A percentile compares a stretch with the other conserved stretches of the same genome.
These are phyloP conservation scores for Lonchura striata DNA, from an alignment of 2,113 vertebrate species.

Conservation along the genomic window DNA sequence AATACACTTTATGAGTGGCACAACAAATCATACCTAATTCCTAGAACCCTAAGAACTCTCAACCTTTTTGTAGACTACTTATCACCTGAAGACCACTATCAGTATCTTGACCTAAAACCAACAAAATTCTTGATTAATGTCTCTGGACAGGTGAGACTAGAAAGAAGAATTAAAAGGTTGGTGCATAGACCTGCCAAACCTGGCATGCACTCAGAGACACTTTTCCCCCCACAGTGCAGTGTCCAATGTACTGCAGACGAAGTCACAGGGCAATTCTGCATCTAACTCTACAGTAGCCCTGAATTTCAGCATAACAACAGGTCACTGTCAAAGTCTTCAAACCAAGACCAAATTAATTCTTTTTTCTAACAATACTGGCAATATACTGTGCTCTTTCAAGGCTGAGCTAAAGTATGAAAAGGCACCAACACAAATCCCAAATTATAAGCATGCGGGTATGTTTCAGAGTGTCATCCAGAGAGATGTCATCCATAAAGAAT, in stretches of 20 bases:
- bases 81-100: neutral
- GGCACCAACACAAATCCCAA: neutral
- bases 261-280: neutral
- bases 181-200: neutral
- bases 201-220: rapidly evolving
- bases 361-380: neutral
- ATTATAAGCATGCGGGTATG: neutral
- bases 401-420: neutral
- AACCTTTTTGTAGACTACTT: neutral
- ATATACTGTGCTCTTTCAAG: neutral
- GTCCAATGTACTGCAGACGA: neutral
- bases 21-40: neutral
- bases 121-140: neutral
- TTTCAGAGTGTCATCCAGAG: neutral
- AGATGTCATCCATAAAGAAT: neutral
- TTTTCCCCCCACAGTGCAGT: neutral
- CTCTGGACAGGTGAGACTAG: neutral
- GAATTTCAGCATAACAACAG: neutral
- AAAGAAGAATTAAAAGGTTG: neutral
- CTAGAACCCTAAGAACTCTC: neutral
- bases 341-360: neutral
- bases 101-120: neutral
- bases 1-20: rapidly evolving
- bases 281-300: neutral
- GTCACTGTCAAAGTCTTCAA: neutral